Percentiles rank a stretch among this genome's conserved stretches.
phyloP scores from a whole-genome alignment of 2,888 invertebrate species.

The Chrysopilus asiliformis region DNA sequence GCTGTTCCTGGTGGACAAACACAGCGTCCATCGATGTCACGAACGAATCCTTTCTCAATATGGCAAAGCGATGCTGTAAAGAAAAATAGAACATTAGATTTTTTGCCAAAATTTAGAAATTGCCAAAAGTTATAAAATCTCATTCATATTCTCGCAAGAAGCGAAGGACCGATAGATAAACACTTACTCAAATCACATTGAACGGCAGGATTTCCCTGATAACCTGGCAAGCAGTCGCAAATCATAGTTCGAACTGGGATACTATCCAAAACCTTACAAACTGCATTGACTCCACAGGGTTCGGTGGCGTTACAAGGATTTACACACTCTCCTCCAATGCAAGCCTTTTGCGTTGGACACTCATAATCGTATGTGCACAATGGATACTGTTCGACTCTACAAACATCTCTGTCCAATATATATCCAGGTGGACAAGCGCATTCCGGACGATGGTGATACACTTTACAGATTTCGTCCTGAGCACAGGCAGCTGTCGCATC shows the following conservation, averaged over 20 bases:
- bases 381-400: conserved; percentile 42
- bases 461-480: conserved; percentile 59
- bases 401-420: conserved; percentile 47
- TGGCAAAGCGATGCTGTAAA: conserved; percentile 44
- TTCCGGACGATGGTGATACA: conserved; percentile 60
- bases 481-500: conserved; percentile 51
- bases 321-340: conserved; percentile 66
- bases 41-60: conserved; percentile 53
- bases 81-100: neutral
- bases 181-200: conserved; percentile 67
- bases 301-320: conserved; percentile 68
- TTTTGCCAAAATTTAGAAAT: neutral
- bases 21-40: conserved; percentile 49
- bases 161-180: neutral
- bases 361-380: conserved; percentile 66
- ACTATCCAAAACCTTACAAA: conserved; percentile 67
- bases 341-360: conserved; percentile 71
- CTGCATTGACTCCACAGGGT: conserved; percentile 61
- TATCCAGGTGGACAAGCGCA: conserved; percentile 73
- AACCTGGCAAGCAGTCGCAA: conserved; percentile 75
- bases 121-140: too few relatives aligned
- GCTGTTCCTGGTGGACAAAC: conserved; percentile 66
- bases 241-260: conserved; percentile 76
- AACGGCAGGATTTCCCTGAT: conserved; percentile 73
- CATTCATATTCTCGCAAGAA: neutral